Evolutionary conservation across 1,140 invertebrate species (phyloP).

Genomic region (Macrosteles quadrilineatus): DNA sequence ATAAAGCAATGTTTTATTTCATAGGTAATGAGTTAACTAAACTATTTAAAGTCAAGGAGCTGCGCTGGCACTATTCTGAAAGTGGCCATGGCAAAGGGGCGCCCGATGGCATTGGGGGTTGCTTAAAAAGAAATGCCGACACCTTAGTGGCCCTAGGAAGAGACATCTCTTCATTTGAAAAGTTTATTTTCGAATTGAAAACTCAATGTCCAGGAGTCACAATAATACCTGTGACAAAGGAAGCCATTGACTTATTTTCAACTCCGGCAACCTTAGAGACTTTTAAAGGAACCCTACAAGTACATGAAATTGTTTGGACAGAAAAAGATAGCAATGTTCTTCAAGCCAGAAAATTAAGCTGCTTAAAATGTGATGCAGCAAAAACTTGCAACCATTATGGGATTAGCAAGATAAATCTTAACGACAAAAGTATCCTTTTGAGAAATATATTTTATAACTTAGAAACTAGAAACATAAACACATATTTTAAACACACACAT

Average conservation of each 20-base stretch:
- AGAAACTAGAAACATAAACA: too few species aligned
- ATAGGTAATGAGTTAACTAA: constrained; percentile 29
- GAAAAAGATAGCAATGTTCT: too few species aligned
- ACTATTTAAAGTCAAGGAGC: constrained; percentile 21
- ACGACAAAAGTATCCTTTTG: too few species aligned
- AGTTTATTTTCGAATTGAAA: constrained; percentile 23
- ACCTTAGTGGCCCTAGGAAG: constrained; percentile 33
- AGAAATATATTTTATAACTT: too few species aligned
- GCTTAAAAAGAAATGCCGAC: constrained; percentile 39
- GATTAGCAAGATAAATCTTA: too few species aligned
- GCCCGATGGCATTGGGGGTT: constrained; percentile 41
- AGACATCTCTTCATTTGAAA: constrained; percentile 33
- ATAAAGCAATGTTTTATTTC: constrained; percentile 37
- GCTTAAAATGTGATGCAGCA: too few species aligned
- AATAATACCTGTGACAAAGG: constrained; percentile 24
- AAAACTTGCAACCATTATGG: too few species aligned
- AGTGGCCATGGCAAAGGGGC: constrained; percentile 42
- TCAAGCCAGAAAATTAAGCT: too few species aligned
- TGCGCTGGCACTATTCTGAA: constrained; percentile 39
- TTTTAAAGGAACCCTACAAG: neutral
- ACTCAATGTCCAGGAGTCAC: neutral
- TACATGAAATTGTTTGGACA: too few species aligned
- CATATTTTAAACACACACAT: too few species aligned
- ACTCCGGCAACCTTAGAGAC: constrained; percentile 2
- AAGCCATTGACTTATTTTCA: too few species aligned